Evolutionary conservation across 2,797 vertebrate genomes (phyloP).

Genomic region (Telmatherina bonti): DNA sequence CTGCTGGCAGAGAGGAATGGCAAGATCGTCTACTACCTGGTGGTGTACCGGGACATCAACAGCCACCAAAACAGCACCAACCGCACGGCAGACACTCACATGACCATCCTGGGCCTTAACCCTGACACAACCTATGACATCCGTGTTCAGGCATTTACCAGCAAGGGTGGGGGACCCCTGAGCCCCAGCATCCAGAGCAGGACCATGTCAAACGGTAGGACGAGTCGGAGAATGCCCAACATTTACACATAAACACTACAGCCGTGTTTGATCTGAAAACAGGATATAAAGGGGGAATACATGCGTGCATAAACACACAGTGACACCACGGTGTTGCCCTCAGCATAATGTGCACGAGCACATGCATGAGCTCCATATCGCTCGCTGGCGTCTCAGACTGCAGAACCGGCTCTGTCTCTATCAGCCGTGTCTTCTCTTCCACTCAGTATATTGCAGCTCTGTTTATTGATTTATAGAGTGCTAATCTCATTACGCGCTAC

Average conservation of each 20-base stretch:
- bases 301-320: background rate
- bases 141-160: slow-evolving; percentile 92
- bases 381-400: slow-evolving; percentile 14
- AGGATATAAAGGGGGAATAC: slow-evolving; percentile 7
- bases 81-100: slow-evolving; percentile 83
- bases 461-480: slow-evolving; percentile 77
- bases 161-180: slow-evolving; percentile 91
- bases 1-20: slow-evolving; percentile 91
- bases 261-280: slow-evolving; percentile 51
- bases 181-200: slow-evolving; percentile 99
- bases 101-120: slow-evolving; percentile 89
- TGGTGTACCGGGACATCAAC: slow-evolving; percentile 97
- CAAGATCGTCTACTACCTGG: slow-evolving; percentile 88
- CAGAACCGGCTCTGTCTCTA: slow-evolving; percentile 17
- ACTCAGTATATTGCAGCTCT: slow-evolving; percentile 51
- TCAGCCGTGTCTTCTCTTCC: slow-evolving; percentile 35
- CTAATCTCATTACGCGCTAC: slow-evolving; percentile 77
- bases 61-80: slow-evolving; percentile 92
- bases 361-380: background rate
- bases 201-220: slow-evolving; percentile 95
- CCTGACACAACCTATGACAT: slow-evolving; percentile 97
- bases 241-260: slow-evolving; percentile 34
- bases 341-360: slow-evolving; percentile 3
- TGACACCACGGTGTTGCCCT: background rate
- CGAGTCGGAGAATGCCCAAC: background rate